Evolutionary conservation across 2,888 invertebrate species (phyloP), one percentile per base, ranked within the genome.

Genomic region (Lydus trimaculatus): DNA sequence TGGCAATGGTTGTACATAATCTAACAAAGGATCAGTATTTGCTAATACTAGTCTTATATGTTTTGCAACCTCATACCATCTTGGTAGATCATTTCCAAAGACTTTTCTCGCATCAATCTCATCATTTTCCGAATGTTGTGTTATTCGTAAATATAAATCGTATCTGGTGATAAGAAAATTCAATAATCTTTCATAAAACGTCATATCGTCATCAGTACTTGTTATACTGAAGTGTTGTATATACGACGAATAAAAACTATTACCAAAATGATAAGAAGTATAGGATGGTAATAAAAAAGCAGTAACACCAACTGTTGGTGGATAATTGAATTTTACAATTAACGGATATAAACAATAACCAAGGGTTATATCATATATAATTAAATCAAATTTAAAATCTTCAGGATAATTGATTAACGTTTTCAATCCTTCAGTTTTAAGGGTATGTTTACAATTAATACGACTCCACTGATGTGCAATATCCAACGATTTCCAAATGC

Each of bases 311-410:
- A 73, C 58, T 3, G 69, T 61, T 13, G 75, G 75, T 7, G 75
- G 76, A 17, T 69, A 74, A 39, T 71, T 69, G 58, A 82, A 84
- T 59, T 78, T 77, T 52, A 80, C 77, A 3, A 83, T 75, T 1
- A 83, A 64, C 13, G 79, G 80, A 58, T 78, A 67, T 1, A 81
- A 61, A 65, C 81, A 81, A 2, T 71, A 65, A 1, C 77, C 76
- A 2, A 71, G 39, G 0, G 77, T 77, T 20, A 79, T 66, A 63
- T 83, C 83, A 13, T 77, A 69, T 2, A 83, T 65, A 15, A 83
- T 77, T 6, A 79, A 56, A 70, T 83, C 83, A 65, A 82, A 81
- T 62, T 79, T 78, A 63, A 79, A 81, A 67, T 79, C 72, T 39
- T 76, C 62, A 0, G 81, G 79, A 69, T 82, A 78, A 31, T 78